A percentile compares a stretch with the other conserved stretches of the same genome.
These are phyloP conservation scores for Malurus leucopterus DNA, from an alignment of 2,797 vertebrate genomes.

Conservation along the genomic window DNA sequence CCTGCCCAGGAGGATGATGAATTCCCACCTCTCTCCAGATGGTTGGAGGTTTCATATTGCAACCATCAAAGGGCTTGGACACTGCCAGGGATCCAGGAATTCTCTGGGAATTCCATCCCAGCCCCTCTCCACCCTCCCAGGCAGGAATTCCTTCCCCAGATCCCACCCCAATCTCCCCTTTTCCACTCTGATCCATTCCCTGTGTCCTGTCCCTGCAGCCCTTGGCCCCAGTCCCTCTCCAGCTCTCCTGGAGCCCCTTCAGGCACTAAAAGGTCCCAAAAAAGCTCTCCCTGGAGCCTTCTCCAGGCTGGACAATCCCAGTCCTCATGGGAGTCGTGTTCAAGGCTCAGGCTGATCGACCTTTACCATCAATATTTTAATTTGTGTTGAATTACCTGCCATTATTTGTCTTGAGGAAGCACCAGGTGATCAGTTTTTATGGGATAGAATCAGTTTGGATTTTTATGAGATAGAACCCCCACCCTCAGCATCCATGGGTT, in stretches of 20 bases:
- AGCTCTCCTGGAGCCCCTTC: neutral
- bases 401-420: neutral
- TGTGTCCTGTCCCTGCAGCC: rapidly evolving
- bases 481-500: neutral
- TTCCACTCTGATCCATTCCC: neutral
- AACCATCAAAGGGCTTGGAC: neutral
- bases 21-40: neutral
- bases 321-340: rapidly evolving
- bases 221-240: neutral
- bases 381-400: neutral
- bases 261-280: neutral
- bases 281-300: neutral
- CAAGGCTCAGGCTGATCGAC: neutral
- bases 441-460: neutral
- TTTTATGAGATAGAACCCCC: neutral
- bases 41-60: neutral
- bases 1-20: neutral
- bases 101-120: neutral
- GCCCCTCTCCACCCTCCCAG: rapidly evolving
- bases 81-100: neutral
- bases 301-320: neutral
- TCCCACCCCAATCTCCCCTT: neutral
- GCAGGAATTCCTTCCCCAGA: neutral
- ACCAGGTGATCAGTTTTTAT: neutral
- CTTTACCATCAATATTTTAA: neutral